Conservation (phyloP, 2,797 vertebrate species). For the Myotis myotis region DNA sequence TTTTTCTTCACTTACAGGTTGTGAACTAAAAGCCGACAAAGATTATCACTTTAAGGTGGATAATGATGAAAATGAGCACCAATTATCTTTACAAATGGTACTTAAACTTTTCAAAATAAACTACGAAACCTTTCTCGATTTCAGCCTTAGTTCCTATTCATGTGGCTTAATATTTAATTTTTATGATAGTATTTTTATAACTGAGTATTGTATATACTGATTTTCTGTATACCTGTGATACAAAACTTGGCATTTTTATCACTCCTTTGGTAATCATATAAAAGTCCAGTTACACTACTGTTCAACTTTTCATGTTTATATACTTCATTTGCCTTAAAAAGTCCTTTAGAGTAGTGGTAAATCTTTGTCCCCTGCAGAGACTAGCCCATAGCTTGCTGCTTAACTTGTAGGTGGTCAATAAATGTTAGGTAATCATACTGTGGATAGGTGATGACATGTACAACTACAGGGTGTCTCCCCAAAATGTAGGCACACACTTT, state of each 20-base stretch:
- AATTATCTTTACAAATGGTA: conserved; percentile 69
- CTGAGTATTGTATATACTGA: background rate
- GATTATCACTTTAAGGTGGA: conserved; percentile 83
- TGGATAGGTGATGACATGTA: background rate
- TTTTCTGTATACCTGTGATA: background rate
- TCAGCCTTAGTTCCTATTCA: background rate
- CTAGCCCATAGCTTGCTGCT: background rate
- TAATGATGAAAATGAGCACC: background rate
- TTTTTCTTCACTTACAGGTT: conserved; percentile 85
- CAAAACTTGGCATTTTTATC: background rate
- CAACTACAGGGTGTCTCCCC: background rate
- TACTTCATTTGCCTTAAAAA: background rate
- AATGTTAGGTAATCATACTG: background rate
- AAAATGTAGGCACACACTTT: background rate
- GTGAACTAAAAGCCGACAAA: conserved; percentile 93
- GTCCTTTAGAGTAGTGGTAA: no score
- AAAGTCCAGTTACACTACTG: background rate
- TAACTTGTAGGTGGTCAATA: background rate
- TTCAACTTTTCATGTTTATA: background rate
- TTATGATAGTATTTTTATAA: background rate
- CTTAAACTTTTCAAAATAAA: conserved; percentile 62
- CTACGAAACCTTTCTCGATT: background rate
- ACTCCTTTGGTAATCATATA: background rate
- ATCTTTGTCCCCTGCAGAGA: background rate
- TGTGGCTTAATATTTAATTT: background rate